Evolutionary conservation across 2,888 invertebrate genomes (phyloP), one percentile per base, ranked within the genome.

Genomic region (Drosophila buzzatii): DNA sequence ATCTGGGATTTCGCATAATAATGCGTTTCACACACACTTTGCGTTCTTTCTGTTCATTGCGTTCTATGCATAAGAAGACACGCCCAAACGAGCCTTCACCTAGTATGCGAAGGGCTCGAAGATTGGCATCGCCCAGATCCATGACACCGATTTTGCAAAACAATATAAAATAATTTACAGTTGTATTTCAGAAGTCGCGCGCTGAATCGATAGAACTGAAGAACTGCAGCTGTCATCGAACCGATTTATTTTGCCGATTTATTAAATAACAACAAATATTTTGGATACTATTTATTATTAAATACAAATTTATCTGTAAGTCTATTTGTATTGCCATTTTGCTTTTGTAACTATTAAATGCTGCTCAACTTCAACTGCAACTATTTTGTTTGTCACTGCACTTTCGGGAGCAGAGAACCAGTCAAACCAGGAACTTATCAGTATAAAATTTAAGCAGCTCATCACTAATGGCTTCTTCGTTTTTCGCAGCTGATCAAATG

Each of bases 21-120:
- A 92, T 91, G 14, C 92, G 90, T 56, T 92, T 92, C 0, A 92
- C 92, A 52, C 93, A 92, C 5, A 92, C 91, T 37, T 77, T 76
- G 3, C 70, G 70, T 16, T 58, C 55, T 6, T 69, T 66, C 6
- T 75, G 66, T 0, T 79, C 65, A 35, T 81, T 68, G 7, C 68
- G 56, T 4, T 79, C 70, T 4, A 79, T 63, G 57, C 92, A 92
- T 18, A 92, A 75, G 42, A 90, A 92, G 0, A 91, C 92, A 5
- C 89, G 86, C 0, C 92, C 92, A 71, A 92, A 92, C 2, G 89
- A 78, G 3, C 92, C 92, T 16, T 83, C 56, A n/a, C 92, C 92
- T n/a, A 92, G 73, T 0, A 91, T 67, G n/a, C 82, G 75, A 10
- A 91, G 5, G 2, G 85, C 83, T 35, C 71, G 78, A 12, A 92